These are phyloP conservation scores for Oncorhynchus masou DNA, from an alignment of 2,113 vertebrate species.

Conservation along the genomic window DNA sequence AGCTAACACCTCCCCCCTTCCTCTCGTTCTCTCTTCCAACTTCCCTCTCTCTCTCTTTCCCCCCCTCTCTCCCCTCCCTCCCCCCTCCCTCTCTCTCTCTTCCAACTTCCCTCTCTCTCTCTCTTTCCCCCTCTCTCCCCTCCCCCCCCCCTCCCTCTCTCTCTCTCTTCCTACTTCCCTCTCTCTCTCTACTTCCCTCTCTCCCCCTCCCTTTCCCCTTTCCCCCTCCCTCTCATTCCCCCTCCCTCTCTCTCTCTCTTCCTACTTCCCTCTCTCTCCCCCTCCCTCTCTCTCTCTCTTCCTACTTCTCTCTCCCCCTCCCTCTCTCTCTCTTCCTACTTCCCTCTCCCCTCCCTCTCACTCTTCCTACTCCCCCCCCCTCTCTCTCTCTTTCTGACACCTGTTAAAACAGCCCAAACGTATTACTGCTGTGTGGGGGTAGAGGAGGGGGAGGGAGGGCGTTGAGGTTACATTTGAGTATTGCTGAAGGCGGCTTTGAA, in stretches of 20 bases:
- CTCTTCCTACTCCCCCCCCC: conserved; percentile 39
- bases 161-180: conserved; percentile 13
- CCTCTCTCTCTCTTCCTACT: conserved; percentile 29
- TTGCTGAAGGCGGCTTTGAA: conserved; percentile 57
- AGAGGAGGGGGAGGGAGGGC: conserved; percentile 49
- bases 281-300: too few relatives aligned
- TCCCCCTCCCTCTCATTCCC: fast-evolving
- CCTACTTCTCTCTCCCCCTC: conserved; percentile 51
- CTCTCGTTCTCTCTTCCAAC: conserved; percentile 12
- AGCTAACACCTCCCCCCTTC: conserved; percentile 64
- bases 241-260: too few relatives aligned
- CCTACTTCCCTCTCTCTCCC: too few relatives aligned
- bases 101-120: conserved; percentile 35
- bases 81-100: conserved; percentile 41
- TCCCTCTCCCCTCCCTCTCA: conserved; percentile 22
- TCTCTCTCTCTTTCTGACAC: conserved; percentile 62
- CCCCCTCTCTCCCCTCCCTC: conserved; percentile 19
- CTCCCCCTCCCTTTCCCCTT: too few relatives aligned
- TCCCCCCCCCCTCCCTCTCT: not conserved
- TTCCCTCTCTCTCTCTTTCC: conserved; percentile 43
- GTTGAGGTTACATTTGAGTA: conserved; percentile 48
- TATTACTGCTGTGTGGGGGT: conserved; percentile 61
- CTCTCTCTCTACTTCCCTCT: conserved; percentile 31
- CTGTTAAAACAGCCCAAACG: conserved; percentile 72
- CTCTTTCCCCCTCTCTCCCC: conserved; percentile 50